Evolutionary conservation across 1,140 invertebrate genomes (phyloP), one percentile per base, ranked within the genome.

Genomic region (Drosophila punjabiensis): DNA sequence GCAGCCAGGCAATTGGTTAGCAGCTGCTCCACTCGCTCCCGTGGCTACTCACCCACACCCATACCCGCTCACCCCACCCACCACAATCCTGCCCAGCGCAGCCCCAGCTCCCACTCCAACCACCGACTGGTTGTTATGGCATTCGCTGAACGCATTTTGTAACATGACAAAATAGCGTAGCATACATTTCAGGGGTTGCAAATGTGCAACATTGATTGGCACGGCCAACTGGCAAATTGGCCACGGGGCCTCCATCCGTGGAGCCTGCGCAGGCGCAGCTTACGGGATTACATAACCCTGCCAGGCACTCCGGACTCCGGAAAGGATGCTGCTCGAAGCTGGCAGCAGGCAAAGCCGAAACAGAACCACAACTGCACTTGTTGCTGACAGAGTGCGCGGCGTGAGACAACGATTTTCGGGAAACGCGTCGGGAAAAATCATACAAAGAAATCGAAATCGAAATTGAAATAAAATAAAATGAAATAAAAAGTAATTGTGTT

Each of bases 111-210:
- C n/a, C 53, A 65, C 63, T 76, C 76, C 58, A 18, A 43, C 20
- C 16, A 35, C 9, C 30, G 33, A 60, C 41, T 39, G 71, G 86
- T 89, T 90, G 86, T 90, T 90, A 90, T 90, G 87, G 86, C 86
- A 90, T 90, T 90, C 63, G 76, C 50, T 47, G 69, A 67, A 80
- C 81, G 79, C 82, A 79, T 85, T 89, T 79, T 76, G 83, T 76
- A 76, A 68, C 79, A 76, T 74, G 60, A 74, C 77, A 71, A 88
- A 90, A 90, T 85, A 90, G 48, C 64, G 65, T 90, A 89, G 86
- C 86, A 90, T 90, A 90, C 87, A 77, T 90, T 87, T 90, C 79
- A 90, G 87, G 86, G 86, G 86, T 90, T 90, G 86, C 82, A 88
- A 82, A 74, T 77, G 76, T 89, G 84, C 84, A 84, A 35, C 75